Base-by-base conservation (phyloP, 2,888 invertebrate species). In the Synanthedon andrenaeformis region DNA sequence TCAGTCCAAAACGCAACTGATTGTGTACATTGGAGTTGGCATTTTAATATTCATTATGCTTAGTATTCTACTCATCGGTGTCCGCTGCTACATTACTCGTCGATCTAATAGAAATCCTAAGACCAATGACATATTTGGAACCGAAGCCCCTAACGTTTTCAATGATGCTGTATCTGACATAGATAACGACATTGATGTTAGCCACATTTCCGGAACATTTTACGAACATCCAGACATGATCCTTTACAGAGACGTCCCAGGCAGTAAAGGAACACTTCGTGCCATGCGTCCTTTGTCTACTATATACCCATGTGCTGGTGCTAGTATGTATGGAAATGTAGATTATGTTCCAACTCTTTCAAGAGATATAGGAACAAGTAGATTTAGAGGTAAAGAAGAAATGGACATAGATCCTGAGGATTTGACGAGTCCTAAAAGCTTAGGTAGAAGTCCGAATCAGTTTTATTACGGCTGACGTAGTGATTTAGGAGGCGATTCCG, bases 161-260 rank as follows among this genome's bases (percentile, higher is more conserved):
- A 82, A 71, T 55, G 86, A 87, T 53, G 74, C 74, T 0, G 72
- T 75, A 13, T 86, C 87, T 41, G 87, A 87, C 57, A 74, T 86
- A 12, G 87, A 87, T 55, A 84, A 84, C 51, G 87, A 87, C 53
- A 75, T 74, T 5, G 85, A 84, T 23, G 74, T 87, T 1, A 79
- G 81, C 57, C 87, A 86, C 55, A 84, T 87, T 56, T 87, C 86
- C 59, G 87, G 86, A 61, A 80, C 81, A 0, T 87, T 86, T 66
- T 82, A 84, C 55, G 87, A 87, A 58, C 86, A 87, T 63, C 87
- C 87, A 50, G 87, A 87, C 54, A 85, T 86, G 86, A 85, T 86
- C 48, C 61, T 86, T 1, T 87, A 85, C 52, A 80, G 79, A 64
- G 84, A 85, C 57, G 65, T 74, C 12, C 78, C 79, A 42, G 82